Evolutionary conservation across 2,888 invertebrate species (phyloP), one percentile per base, ranked within the genome.

Genomic region (Lissonota sp.): DNA sequence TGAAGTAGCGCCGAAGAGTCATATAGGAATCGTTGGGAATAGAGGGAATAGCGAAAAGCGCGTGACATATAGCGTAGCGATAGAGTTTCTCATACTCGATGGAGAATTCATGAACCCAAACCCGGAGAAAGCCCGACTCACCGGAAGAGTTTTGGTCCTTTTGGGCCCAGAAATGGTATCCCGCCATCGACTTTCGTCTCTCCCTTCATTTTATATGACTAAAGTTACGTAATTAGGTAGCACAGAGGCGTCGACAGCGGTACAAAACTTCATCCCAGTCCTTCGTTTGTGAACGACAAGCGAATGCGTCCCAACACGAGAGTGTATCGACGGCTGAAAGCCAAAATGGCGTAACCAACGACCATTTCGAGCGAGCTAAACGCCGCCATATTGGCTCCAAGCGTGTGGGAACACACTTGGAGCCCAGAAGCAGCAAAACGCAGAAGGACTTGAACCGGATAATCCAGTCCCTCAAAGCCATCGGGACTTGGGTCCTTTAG

Each of bases 41-140:
- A 42, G n/a, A n/a, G 10, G 57, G 8, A n/a, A 37, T 10, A 37
- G 37, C 26, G 5, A 55, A 42, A 10, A 2, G 62, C n/a, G 51
- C 16, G n/a, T n/a, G 53, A 37, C 44, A 39, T 37, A 49, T 46
- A 16, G 72, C 42, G 62, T n/a, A 8, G 51, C 42, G 37, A 6
- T 49, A 49, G 5, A n/a, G n/a, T 49, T 12, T 73, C 63, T 63
- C 63, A 37, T 44, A 39, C 53, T 73, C 73, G 63, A 64, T 64
- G 63, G 73, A 64, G 73, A 64, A 73, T 73, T 73, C 63, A 64
- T 55, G 73, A 73, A 73, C 63, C 63, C n/a, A n/a, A 73, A 26
- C 73, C 55, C 44, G 12, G 73, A 44, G 73, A 64, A 44, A 73
- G 62, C 63, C 37, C 5, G 46, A 55, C 44, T 55, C 37, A 46